Base-by-base conservation (phyloP, 2,113 vertebrate species). In the Garra rufa region DNA sequence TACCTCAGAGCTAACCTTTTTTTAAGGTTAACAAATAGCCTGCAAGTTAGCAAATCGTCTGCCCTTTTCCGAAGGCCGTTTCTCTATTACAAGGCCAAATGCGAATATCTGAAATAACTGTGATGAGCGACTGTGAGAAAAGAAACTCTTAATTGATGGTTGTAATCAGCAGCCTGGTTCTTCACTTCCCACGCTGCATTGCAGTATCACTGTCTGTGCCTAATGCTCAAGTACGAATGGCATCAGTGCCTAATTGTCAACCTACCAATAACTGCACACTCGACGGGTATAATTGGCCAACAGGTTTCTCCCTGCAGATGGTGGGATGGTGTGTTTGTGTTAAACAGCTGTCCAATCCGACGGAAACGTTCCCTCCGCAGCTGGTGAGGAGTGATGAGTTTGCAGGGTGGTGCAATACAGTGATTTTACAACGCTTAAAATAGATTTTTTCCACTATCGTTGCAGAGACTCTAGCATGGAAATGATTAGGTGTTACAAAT, bases 221-320 rank as follows among this genome's bases (percentile, higher is more conserved):
- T 81, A 76, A 83, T 67, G 83, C 69, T 76, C 44, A 61, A 61
- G 44, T 67, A 77, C 6, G 55, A 84, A 77, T 82, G 52, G 48
- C 65, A 48, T 82, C 79, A 13, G 71, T 81, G 81, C 81, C 80
- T 77, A 81, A 90, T 86, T 83, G 67, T 82, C 83, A 90, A 75
- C 71, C 82, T 76, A 84, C 83, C 69, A 83, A 88, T 90, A 89
- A 90, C 87, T 86, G 84, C 52, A 78, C 85, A 88, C 83, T 86
- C 83, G 48, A 86, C 70, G 76, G 76, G 8, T 83, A 81, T 88
- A 88, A 46, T 52, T 85, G 80, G 85, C 89, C 86, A 91, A 87
- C 91, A 90, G 69, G 90, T 92, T 82, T 81, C 79, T 85, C 52
- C 55, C 78, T 84, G 83, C 90, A 91, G 90, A 92, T 88, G 90